Base-by-base conservation (phyloP, 2,888 invertebrate species). In the Holacanthella duospinosa region DNA sequence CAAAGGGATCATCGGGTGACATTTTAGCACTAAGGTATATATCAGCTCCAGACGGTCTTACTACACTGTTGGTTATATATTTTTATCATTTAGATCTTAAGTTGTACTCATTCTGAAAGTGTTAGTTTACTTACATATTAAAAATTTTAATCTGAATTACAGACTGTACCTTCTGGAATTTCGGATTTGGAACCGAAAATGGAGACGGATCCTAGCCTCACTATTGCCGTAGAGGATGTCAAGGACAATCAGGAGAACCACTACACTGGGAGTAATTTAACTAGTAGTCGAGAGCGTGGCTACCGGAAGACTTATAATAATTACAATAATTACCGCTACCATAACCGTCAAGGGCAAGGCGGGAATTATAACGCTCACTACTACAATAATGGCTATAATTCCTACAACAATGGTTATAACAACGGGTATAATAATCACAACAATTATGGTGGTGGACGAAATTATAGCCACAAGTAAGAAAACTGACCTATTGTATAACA, bases 301-400 rank as follows among this genome's bases (percentile, higher is more conserved):
- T 25, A 12, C 6, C 6, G 29, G 6, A 55, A 27, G 48, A 9
- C 9, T 26, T 6, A 21, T 6, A 55, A 65, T 43, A 60, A 62
- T 60, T 62, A 68, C 56, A 64, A 64, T 29, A 61, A 67, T 43
- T 62, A 67, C 24, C 48, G 66, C 58, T 59, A 65, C 56, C 58
- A 70, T 25, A 55, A 60, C 54, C 16, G 53, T n/a, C 25, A 29
- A 19, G 29, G 29, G n/a, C n/a, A n/a, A n/a, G n/a, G n/a, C n/a
- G n/a, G n/a, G n/a, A n/a, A n/a, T 48, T 66, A 66, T 25, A 64
- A 68, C 55, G 28, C 59, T 48, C 65, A 64, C 36, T 64, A 68
- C 60, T 36, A 66, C 44, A 64, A 65, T 61, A 59, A 66, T 54
- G 56, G 57, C 21, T 60, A 62, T 56, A 59, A 62, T 19, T 59